Evolutionary conservation across 2,888 invertebrate species (phyloP), one percentile per base, ranked within the genome.

Genomic region (Flexamia atlantica): DNA sequence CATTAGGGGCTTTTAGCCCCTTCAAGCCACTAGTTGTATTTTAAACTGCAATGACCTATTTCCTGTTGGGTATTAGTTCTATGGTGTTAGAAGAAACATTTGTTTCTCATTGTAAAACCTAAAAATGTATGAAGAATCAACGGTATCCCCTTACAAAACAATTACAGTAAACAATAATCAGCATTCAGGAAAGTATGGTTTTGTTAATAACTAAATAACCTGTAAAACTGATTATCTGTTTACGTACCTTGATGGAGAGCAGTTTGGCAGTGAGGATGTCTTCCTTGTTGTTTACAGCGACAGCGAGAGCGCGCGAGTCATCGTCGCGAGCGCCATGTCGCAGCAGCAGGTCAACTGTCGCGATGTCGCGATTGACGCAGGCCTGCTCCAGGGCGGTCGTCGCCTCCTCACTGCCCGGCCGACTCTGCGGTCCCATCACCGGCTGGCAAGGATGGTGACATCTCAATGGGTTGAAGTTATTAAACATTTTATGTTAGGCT

Each of bases 321-420:
- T 97, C 96, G 91, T 99, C 99, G 25, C 95, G 91, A 0, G 98
- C 98, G 25, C 97, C 97, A 88, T 94, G 93, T 87, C 93, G 93
- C 80, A 98, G 90, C 74, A 98, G 90, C 81, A 96, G 90, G 88
- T 97, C 96, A n/a, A 95, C 94, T 88, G 96, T 93, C 32, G 93
- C 92, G 32, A 93, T 90, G 88, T 95, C 95, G 57, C 94, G 91
- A 87, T 93, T 93, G 84, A 92, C 91, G 87, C 94, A 94, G 17
- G 96, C 95, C 89, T 95, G 94, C 57, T 94, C 93, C 50, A 96
- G 90, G 0, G 94, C 91, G 86, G 93, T 92, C 25, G 57, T 87
- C 1, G 79, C 57, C 57, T 79, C 79, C 30, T 79, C 79, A 79
- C 57, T 57, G 50, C 50, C 20, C 2, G 64, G 30, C 14, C 64